phyloP scores from a whole-genome alignment of 2,113 vertebrate species.

The Cynopterus brachyotis region DNA sequence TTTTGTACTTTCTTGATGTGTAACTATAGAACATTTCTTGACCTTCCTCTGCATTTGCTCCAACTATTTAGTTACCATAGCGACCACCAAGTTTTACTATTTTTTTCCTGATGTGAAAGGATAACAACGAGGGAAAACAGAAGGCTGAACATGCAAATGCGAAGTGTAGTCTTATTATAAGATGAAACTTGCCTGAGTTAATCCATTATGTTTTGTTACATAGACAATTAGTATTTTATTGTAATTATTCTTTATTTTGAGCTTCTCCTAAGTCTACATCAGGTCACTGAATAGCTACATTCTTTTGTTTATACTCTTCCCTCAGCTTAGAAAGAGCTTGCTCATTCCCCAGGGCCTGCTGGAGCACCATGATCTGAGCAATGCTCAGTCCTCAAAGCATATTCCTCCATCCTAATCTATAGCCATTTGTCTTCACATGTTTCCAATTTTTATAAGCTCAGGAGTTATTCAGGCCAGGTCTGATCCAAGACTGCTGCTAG shows the following conservation, averaged over 20 bases:
- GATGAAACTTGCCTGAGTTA: background rate
- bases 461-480: background rate
- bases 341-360: background rate
- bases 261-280: background rate
- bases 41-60: conserved; percentile 31
- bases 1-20: conserved; percentile 64
- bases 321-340: background rate
- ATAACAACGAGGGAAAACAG: background rate
- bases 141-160: background rate
- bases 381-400: background rate
- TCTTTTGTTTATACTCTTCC: background rate
- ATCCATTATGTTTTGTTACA: background rate
- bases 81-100: background rate
- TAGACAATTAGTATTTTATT: background rate
- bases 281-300: background rate
- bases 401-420: background rate
- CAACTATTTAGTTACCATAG: conserved; percentile 57
- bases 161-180: background rate
- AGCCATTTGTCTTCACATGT: background rate
- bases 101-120: background rate
- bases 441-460: background rate
- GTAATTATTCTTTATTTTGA: background rate
- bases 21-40: conserved; percentile 69
- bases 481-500: background rate
- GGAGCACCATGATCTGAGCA: background rate